A percentile compares a stretch with the other conserved stretches of the same genome.
phyloP scores from a whole-genome alignment of 2,797 vertebrate genomes.

The Melanogrammus aeglefinus region DNA sequence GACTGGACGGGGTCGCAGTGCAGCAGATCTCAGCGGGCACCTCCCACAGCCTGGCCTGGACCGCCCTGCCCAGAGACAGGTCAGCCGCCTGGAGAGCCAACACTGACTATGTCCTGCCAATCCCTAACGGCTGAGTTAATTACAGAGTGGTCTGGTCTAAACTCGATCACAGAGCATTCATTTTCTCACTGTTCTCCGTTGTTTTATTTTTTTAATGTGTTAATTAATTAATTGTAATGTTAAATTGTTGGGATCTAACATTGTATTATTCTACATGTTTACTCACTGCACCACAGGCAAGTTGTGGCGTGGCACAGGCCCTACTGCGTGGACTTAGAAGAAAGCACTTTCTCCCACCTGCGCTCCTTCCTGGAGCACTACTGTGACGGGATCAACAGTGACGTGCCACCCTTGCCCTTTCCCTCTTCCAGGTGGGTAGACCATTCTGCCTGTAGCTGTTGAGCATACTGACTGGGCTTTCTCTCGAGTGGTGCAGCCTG shows the following conservation, averaged over 20 bases:
- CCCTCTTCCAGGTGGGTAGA: constrained; percentile 70
- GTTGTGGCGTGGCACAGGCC: constrained; percentile 83
- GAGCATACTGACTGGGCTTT: neutral
- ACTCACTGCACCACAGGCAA: constrained; percentile 59
- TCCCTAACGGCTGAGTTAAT: neutral
- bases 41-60: constrained; percentile 82
- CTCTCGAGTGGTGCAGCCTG: neutral
- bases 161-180: no score
- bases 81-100: constrained; percentile 31
- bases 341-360: constrained; percentile 80
- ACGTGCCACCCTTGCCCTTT: constrained; percentile 77
- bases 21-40: constrained; percentile 84
- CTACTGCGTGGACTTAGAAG: constrained; percentile 81
- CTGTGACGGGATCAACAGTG: constrained; percentile 78
- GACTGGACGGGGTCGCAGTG: constrained; percentile 76
- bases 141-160: no score
- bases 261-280: neutral
- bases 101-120: neutral
- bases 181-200: no score
- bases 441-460: neutral
- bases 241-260: neutral
- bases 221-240: neutral
- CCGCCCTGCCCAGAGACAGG: constrained; percentile 80
- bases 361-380: constrained; percentile 79
- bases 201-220: neutral